Percentiles rank a stretch among this genome's conserved stretches.
Conservation (phyloP, 2,113 vertebrate genomes). For the Holacanthus passer region DNA sequence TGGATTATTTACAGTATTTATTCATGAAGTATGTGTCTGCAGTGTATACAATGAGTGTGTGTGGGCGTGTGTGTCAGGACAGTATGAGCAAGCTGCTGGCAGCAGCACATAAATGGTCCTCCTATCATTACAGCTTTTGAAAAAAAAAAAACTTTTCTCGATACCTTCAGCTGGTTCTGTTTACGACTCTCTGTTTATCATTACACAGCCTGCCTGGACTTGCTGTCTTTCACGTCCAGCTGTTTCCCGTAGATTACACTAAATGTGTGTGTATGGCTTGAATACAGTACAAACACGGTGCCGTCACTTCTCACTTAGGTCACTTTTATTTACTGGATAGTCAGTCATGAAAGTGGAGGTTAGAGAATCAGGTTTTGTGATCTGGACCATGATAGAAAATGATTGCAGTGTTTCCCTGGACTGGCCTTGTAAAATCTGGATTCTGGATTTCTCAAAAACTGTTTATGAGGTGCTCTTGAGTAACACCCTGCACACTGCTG, state of each 20-base stretch:
- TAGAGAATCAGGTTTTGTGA: conserved; percentile 1
- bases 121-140: conserved; percentile 42
- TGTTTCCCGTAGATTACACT: conserved; percentile 72
- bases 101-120: conserved; percentile 47
- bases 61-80: background rate
- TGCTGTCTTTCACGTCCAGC: conserved; percentile 58
- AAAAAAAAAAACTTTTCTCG: conserved; percentile 13
- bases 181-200: conserved; percentile 70
- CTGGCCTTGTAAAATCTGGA: conserved; percentile 26
- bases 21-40: background rate
- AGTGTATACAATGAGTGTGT: conserved; percentile 7
- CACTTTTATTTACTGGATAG: conserved; percentile 1
- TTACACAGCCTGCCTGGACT: conserved; percentile 64
- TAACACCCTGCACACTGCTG: conserved; percentile 13
- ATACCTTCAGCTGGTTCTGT: conserved; percentile 60
- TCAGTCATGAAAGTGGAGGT: background rate
- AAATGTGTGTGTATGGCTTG: conserved; percentile 11
- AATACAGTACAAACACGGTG: background rate
- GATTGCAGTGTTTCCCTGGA: background rate
- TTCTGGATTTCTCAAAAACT: background rate
- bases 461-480: conserved; percentile 11
- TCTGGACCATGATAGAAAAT: conserved; percentile 13
- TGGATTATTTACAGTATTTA: too few relatives aligned
- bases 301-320: too few relatives aligned
- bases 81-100: conserved; percentile 32